phyloP scores from a whole-genome alignment of 2,113 vertebrate genomes.

The Micromys minutus region DNA sequence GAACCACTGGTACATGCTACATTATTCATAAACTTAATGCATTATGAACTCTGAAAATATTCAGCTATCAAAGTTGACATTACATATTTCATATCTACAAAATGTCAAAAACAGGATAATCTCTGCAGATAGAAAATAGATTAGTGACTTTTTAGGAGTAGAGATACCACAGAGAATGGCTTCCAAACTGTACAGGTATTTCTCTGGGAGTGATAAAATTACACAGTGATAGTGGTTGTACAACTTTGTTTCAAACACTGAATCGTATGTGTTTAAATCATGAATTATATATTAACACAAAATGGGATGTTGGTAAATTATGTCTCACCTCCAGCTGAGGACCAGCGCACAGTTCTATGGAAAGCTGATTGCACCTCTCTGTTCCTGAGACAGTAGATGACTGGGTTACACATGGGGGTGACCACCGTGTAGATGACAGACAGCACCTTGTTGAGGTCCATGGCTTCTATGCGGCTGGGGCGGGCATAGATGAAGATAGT shows the following conservation, averaged over 20 bases:
- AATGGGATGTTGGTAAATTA: neutral
- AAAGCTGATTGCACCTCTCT: constrained; percentile 69
- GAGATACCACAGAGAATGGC: neutral
- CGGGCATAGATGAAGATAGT: constrained; percentile 78
- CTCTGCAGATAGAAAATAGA: neutral
- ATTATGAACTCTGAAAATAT: neutral
- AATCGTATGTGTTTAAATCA: neutral
- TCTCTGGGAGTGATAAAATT: neutral
- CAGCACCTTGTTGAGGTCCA: constrained; percentile 68
- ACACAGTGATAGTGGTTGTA: too few species aligned
- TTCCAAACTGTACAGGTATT: neutral
- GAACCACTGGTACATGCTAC: neutral
- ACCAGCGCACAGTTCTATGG: neutral
- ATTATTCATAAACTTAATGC: neutral
- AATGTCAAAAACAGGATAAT: neutral
- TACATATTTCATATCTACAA: neutral
- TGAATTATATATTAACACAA: neutral
- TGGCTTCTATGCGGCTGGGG: constrained; percentile 59
- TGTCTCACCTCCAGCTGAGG: neutral
- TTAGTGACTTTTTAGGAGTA: neutral
- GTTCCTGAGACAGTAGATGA: constrained; percentile 79
- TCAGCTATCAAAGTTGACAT: neutral
- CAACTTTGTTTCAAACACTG: neutral
- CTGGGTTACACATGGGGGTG: constrained; percentile 64
- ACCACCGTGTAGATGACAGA: constrained; percentile 73